phyloP scores from a whole-genome alignment of 1,140 invertebrate species.

The Lepidurus arcticus region DNA sequence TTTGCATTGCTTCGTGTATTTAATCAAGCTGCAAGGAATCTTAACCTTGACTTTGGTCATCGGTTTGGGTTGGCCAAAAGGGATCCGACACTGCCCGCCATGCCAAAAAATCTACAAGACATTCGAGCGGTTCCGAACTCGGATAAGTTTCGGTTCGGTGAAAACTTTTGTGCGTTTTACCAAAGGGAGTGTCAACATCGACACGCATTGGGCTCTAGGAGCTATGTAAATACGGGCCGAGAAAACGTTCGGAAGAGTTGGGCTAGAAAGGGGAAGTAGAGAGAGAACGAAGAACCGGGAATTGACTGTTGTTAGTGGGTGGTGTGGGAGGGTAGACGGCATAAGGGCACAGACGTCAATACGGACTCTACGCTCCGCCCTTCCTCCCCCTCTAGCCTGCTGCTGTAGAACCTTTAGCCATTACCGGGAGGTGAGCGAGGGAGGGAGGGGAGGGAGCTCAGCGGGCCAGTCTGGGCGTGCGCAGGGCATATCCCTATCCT shows the following conservation, averaged over 20 bases:
- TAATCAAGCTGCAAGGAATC: too few species aligned
- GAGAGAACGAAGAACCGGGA: background rate
- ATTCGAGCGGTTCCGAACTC: background rate
- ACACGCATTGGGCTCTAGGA: background rate
- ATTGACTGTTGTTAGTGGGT: background rate
- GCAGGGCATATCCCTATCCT: background rate
- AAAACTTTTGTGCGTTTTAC: background rate
- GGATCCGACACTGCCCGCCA: too few species aligned
- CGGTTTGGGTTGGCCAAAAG: too few species aligned
- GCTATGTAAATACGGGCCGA: background rate
- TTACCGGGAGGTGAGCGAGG: background rate
- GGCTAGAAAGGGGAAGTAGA: background rate
- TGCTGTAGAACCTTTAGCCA: background rate
- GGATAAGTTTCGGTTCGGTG: background rate
- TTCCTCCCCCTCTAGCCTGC: background rate
- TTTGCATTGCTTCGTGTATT: too few species aligned
- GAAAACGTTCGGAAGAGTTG: background rate
- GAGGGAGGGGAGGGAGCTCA: background rate
- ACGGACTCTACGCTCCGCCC: background rate
- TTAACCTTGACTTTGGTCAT: too few species aligned
- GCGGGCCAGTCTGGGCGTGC: background rate
- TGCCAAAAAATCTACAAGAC: too few species aligned
- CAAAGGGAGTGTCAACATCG: constrained; percentile 1
- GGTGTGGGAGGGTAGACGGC: background rate
- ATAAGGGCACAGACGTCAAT: background rate